phyloP scores from a whole-genome alignment of 2,797 vertebrate genomes.

The Glyptemys insculpta region DNA sequence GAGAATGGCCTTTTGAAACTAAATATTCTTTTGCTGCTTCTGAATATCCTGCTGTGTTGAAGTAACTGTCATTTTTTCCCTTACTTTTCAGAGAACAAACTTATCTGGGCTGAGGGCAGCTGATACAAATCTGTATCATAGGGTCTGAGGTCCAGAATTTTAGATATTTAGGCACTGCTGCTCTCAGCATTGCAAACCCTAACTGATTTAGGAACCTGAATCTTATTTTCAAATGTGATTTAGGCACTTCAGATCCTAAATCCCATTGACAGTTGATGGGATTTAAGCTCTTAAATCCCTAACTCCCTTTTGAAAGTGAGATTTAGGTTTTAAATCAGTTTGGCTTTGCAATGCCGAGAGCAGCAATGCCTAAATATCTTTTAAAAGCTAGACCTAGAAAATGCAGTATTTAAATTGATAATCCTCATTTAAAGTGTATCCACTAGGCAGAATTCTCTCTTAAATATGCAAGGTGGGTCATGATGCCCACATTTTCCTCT shows the following conservation, averaged over 20 bases:
- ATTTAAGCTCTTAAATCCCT: background rate
- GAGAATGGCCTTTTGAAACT: background rate
- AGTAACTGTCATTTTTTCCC: background rate
- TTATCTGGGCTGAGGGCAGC: background rate
- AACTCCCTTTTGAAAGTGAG: background rate
- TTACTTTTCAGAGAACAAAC: background rate
- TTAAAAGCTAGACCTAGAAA: background rate
- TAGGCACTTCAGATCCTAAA: background rate
- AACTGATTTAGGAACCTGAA: background rate
- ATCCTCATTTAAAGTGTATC: background rate
- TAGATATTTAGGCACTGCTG: background rate
- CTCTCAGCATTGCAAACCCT: background rate
- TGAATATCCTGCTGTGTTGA: background rate
- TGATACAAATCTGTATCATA: background rate
- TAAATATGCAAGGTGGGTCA: background rate
- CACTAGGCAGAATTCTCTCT: background rate
- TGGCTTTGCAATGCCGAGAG: background rate
- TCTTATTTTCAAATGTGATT: background rate
- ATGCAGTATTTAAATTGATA: background rate
- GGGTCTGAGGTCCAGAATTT: background rate
- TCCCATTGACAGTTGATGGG: background rate
- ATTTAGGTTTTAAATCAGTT: background rate
- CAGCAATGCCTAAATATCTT: background rate
- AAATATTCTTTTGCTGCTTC: background rate
- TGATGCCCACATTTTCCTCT: background rate